These are phyloP conservation scores for Papilio glaucus DNA, from an alignment of 1,140 invertebrate genomes.

Conservation along the genomic window DNA sequence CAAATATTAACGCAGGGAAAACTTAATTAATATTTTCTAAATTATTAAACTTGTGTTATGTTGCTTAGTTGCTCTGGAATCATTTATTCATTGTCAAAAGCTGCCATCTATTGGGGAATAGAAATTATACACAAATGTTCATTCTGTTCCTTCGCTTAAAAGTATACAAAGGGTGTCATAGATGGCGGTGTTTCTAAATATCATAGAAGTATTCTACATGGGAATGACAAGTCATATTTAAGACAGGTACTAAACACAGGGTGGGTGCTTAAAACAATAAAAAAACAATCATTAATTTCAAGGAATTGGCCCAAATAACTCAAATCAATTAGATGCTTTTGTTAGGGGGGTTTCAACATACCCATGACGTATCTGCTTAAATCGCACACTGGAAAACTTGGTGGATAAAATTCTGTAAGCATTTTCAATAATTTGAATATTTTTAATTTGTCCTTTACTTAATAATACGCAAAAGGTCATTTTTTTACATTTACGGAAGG, in stretches of 20 bases:
- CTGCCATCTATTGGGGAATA: slow-evolving; percentile 27
- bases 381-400: slow-evolving; percentile 58
- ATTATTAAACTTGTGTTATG: too few species aligned
- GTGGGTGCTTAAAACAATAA: slow-evolving; percentile 2
- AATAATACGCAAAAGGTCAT: too few species aligned
- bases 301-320: slow-evolving; percentile 30
- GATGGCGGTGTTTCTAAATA: slow-evolving; percentile 50
- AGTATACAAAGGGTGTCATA: slow-evolving; percentile 20
- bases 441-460: slow-evolving; percentile 3
- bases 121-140: background rate
- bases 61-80: background rate
- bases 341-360: slow-evolving; percentile 52
- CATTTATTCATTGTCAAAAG: background rate
- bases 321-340: slow-evolving; percentile 35
- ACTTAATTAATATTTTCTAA: too few species aligned
- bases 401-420: slow-evolving; percentile 70
- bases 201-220: background rate
- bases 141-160: background rate
- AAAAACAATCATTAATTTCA: slow-evolving; percentile 28
- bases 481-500: too few species aligned
- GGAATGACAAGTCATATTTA: too few species aligned
- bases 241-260: too few species aligned
- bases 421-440: slow-evolving; percentile 38
- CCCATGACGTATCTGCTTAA: slow-evolving; percentile 71
- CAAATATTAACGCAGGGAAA: too few species aligned